Percentiles rank a stretch among this genome's conserved stretches.
phyloP scores from a whole-genome alignment of 2,797 vertebrate genomes.

The Pseudotriccus pelzelni region DNA sequence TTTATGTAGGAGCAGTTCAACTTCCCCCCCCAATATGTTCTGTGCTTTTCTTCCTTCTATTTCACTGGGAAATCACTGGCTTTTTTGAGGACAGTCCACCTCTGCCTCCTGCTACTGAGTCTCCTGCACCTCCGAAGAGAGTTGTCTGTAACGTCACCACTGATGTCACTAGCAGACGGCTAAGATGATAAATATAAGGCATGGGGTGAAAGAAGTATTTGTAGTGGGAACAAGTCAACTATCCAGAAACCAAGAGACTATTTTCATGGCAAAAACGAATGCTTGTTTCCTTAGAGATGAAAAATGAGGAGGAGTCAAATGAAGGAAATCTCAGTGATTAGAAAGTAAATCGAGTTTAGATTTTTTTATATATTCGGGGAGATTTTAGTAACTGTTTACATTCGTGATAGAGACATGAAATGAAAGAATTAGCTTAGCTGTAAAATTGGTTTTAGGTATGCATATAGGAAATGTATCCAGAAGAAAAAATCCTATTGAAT shows the following conservation, averaged over 20 bases:
- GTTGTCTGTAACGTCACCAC: background rate
- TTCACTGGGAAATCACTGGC: slow-evolving; percentile 27
- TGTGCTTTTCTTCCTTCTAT: slow-evolving; percentile 7
- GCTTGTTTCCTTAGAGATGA: slow-evolving; percentile 59
- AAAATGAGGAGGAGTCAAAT: slow-evolving; percentile 45
- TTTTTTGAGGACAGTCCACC: slow-evolving; percentile 36
- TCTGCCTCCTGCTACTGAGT: background rate
- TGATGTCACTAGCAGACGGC: slow-evolving; percentile 12
- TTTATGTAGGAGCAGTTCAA: slow-evolving; percentile 61
- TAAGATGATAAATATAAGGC: background rate
- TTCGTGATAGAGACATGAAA: background rate
- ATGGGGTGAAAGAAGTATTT: slow-evolving; percentile 11
- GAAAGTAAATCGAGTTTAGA: slow-evolving; percentile 1
- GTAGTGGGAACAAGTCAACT: slow-evolving; percentile 5
- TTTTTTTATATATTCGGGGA: background rate
- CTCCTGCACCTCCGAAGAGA: background rate
- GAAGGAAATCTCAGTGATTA: slow-evolving; percentile 34
- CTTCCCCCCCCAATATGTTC: slow-evolving; percentile 49
- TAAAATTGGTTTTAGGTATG: background rate
- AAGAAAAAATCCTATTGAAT: background rate
- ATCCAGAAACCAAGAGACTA: slow-evolving; percentile 1
- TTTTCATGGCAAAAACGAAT: slow-evolving; percentile 38
- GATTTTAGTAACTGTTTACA: background rate
- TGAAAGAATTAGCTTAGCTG: background rate
- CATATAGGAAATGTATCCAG: background rate